These are phyloP conservation scores for Amphimedon queenslandica DNA, from an alignment of 37 sponge, comb jelly and placozoan genomes.

Conservation along the genomic window DNA sequence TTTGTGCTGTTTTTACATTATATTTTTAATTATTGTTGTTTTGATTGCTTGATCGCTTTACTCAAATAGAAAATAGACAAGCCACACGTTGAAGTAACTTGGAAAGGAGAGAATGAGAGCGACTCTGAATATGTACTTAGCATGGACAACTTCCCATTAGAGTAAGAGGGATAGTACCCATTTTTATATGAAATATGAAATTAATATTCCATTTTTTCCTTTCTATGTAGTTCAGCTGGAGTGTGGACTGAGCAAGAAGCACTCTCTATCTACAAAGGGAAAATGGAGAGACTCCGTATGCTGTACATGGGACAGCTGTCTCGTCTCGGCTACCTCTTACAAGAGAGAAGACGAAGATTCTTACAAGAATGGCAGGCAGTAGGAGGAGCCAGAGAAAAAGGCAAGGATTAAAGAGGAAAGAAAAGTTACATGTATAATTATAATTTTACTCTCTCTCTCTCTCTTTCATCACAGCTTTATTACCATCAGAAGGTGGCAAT, in stretches of 20 bases:
- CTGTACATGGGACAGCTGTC: constrained; percentile 64
- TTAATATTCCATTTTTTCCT: no score
- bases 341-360: constrained; percentile 52
- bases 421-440: background rate
- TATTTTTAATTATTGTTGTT: no score
- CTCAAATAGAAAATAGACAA: no score
- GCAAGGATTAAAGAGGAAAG: background rate
- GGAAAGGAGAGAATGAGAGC: no score
- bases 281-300: constrained; percentile 26
- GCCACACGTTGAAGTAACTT: no score
- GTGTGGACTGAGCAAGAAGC: constrained; percentile 59
- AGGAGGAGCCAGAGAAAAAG: constrained; percentile 18
- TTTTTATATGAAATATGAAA: no score
- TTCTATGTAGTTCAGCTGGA: constrained; percentile 60
- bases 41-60: no score
- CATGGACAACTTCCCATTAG: no score
- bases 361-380: constrained; percentile 52
- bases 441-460: background rate
- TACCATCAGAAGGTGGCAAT: constrained; percentile 13
- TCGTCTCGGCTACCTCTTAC: constrained; percentile 35
- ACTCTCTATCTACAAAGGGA: constrained; percentile 31
- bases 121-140: no score
- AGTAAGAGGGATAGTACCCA: no score
- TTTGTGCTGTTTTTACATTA: no score
- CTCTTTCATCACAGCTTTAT: background rate